Evolutionary conservation across 2,888 invertebrate species (phyloP), one percentile per base, ranked within the genome.

Genomic region (Temnothorax unifasciatus): DNA sequence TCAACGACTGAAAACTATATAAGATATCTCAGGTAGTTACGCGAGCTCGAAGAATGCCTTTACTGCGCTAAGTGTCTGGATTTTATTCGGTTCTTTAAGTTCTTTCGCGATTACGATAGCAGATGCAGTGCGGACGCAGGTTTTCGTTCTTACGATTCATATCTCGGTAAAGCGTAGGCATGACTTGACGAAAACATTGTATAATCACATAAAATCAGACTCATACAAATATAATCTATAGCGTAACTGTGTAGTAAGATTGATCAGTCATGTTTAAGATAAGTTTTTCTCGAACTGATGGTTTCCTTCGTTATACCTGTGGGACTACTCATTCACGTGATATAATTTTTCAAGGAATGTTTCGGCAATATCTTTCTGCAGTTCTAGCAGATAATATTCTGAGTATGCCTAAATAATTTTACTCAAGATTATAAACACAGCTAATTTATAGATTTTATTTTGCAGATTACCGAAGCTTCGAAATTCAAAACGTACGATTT

Each of bases 1-100:
- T 84, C 84, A 87, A 90, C 73, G 90, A 91, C 91, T 91, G 91
- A 90, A 91, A 88, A 88, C 86, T 90, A 87, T 71, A 79, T 85
- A 86, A 87, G 85, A 87, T 90, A 88, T 87, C 91, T 91, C 91
- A 91, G 88, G 90, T 90, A 89, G 87, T 82, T 83, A 83, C 52
- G 82, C 74, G 84, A 89, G 86, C 83, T 85, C 63, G 81, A 84
- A 76, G 64, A 38, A 89, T 73, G 86, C 84, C 82, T 85, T 81
- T 87, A 82, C 54, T 64, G 82, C 69, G 73, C 73, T 73, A 71
- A 81, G 47, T 76, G 38, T 71, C 34, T 79, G 34, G 18, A 71
- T 71, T 71, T 71, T 18, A 11, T 59, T 69, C 44, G 29, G 8
- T 59, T 57, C 18, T 41, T 47, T 68, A 50, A 29, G 29, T 47